Base-by-base conservation (phyloP, 1,140 invertebrate genomes). In the Thereuonema tuberculata region DNA sequence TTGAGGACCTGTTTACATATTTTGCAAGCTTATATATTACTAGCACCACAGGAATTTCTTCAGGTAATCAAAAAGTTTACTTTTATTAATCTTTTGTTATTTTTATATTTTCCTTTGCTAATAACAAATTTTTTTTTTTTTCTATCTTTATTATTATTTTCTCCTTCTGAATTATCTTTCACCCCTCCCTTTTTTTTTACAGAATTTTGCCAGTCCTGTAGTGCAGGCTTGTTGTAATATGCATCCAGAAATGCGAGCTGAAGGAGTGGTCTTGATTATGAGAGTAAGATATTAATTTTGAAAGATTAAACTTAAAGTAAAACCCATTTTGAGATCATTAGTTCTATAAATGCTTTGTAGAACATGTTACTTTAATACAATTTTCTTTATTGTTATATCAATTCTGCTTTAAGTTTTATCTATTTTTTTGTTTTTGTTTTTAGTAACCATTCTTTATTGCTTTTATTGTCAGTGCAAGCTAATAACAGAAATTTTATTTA, bases 11-110 rank as follows among this genome's bases (percentile, higher is more conserved):
- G 86, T 65, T 76, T 92, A 14, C 81, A 84, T 64, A 85, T 94
- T 67, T 84, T 86, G 65, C 81, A 88, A 70, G 85, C 84, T 2
- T 93, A 93, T 70, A 78, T 91, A 1, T 71, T 93, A n/a, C 74
- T 95, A 2, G 84, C 82, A 65, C 86, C 88, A 0, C 80, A 83
- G 67, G 80, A 85, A 64, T 90, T 59, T 24, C 59, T 20, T 20
- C 61, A 26, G 24, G 31, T 50, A 23, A 28, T 20, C n/a, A n/a
- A n/a, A 53, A n/a, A 26, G 43, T 48, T 37, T 37, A 9, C 5
- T 37, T 29, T 47, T 37, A 2, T 20, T 60, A 15, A 57, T 12
- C n/a, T 28, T 56, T 21, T 55, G 43, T 61, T 56, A 25, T 56
- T 27, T 27, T 46, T n/a, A 23, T 23, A 20, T 24, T 25, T 24